These are phyloP conservation scores for Apotomis betuletana DNA, from an alignment of 2,888 invertebrate species.

Conservation along the genomic window DNA sequence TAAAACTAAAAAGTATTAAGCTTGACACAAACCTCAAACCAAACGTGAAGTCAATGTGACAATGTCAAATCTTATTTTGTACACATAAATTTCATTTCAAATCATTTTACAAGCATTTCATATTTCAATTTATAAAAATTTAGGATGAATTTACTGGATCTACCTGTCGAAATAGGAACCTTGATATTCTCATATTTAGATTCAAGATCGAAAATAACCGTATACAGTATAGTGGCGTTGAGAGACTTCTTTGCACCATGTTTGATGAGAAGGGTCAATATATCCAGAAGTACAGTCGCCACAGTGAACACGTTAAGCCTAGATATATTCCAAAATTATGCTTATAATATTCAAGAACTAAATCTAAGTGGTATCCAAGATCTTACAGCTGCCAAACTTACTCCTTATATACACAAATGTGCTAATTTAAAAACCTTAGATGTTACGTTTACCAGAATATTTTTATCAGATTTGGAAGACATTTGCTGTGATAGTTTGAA, in stretches of 20 bases:
- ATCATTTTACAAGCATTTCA: constrained; percentile 13
- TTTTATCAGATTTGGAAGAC: constrained; percentile 51
- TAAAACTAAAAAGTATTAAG: no score
- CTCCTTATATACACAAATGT: constrained; percentile 48
- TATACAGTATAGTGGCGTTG: constrained; percentile 49
- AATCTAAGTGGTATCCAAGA: constrained; percentile 55
- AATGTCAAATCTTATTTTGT: constrained; percentile 10
- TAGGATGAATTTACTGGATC: constrained; percentile 47
- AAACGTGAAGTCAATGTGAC: not conserved
- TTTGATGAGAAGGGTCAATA: constrained; percentile 48
- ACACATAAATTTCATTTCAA: not conserved
- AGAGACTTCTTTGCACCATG: constrained; percentile 52
- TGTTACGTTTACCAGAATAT: constrained; percentile 57
- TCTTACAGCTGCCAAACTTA: constrained; percentile 48
- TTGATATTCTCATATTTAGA: constrained; percentile 50
- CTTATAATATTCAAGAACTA: constrained; percentile 50
- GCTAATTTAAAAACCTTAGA: constrained; percentile 52
- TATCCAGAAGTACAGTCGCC: constrained; percentile 53
- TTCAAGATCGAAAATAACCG: constrained; percentile 49
- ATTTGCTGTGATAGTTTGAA: constrained; percentile 53
- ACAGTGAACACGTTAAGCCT: constrained; percentile 49
- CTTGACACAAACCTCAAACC: not conserved
- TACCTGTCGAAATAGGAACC: constrained; percentile 52
- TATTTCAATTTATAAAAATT: not conserved
- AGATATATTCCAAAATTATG: constrained; percentile 49